These are phyloP conservation scores for Oscheius sp. DNA, from an alignment of 2,888 invertebrate species.

Conservation along the genomic window DNA sequence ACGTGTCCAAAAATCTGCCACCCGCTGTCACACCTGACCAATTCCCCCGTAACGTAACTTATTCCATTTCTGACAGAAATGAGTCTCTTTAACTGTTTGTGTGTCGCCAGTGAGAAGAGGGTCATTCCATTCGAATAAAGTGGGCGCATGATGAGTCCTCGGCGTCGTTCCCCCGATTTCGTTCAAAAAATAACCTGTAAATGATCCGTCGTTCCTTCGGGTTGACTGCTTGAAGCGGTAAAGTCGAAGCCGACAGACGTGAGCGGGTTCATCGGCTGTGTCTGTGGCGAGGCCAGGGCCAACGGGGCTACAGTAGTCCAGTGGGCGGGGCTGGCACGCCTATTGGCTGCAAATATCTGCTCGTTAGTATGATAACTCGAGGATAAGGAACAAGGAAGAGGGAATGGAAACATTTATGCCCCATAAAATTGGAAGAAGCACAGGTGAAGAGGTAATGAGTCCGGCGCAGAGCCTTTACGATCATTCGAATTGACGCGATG, in stretches of 20 bases:
- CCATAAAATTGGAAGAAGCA: slow-evolving; percentile 25
- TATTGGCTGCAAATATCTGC: slow-evolving; percentile 28
- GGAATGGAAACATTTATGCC: not conserved
- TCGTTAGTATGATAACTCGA: not conserved
- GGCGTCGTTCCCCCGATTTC: slow-evolving; percentile 16
- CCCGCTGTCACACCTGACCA: too few relatives aligned
- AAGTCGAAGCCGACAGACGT: slow-evolving; percentile 53
- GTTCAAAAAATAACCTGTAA: slow-evolving; percentile 43
- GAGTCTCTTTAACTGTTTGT: not conserved
- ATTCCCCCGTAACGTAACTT: too few relatives aligned
- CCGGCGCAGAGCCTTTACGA: slow-evolving; percentile 32
- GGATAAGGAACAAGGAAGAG: not conserved
- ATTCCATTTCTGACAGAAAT: not conserved
- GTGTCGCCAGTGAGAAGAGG: slow-evolving; percentile 18
- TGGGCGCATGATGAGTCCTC: slow-evolving; percentile 22
- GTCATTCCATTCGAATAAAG: slow-evolving; percentile 34
- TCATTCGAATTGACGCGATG: slow-evolving; percentile 34
- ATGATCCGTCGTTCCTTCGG: slow-evolving; percentile 53
- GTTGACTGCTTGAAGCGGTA: slow-evolving; percentile 51
- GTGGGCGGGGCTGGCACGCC: slow-evolving; percentile 5
- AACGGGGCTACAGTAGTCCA: slow-evolving; percentile 20
- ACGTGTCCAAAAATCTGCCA: too few relatives aligned
- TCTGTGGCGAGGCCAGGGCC: slow-evolving; percentile 27
- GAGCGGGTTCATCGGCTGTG: slow-evolving; percentile 45
- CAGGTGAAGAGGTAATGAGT: slow-evolving; percentile 36